Conservation (phyloP, 2,888 invertebrate genomes). For the Acanthosepion lycidas region DNA sequence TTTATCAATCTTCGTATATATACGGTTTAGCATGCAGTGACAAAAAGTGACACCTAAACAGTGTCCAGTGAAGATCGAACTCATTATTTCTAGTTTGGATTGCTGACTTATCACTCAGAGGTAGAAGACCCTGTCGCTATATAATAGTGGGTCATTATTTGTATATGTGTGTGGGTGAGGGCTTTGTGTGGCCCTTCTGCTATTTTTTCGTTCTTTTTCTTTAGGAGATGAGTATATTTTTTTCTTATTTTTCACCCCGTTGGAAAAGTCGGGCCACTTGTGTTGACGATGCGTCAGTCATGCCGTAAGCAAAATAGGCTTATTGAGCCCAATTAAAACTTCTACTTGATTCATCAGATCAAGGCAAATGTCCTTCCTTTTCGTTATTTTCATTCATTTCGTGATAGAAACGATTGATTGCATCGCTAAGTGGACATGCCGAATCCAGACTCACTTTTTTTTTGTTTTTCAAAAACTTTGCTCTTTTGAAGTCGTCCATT, state of each 20-base stretch:
- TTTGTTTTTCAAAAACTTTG: neutral
- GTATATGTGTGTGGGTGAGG: too few relatives aligned
- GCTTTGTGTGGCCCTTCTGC: neutral
- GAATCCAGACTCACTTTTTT: neutral
- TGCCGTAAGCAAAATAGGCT: neutral
- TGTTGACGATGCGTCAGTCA: neutral
- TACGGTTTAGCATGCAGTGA: too few relatives aligned
- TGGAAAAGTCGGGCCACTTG: neutral
- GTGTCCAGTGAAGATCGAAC: neutral
- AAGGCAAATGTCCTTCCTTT: neutral
- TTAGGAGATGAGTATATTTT: neutral
- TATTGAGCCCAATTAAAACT: neutral
- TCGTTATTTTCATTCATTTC: neutral
- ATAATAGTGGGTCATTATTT: neutral
- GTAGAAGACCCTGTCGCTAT: neutral
- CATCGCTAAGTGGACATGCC: neutral
- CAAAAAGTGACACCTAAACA: neutral
- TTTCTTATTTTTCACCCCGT: neutral
- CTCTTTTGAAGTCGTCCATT: neutral
- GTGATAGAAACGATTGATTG: neutral
- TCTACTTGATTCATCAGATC: neutral
- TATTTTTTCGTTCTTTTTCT: neutral
- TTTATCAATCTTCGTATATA: too few relatives aligned
- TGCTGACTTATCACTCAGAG: neutral
- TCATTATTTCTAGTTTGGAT: neutral